Conservation (phyloP, 2,113 vertebrate species). For the Leucosticte australis region DNA sequence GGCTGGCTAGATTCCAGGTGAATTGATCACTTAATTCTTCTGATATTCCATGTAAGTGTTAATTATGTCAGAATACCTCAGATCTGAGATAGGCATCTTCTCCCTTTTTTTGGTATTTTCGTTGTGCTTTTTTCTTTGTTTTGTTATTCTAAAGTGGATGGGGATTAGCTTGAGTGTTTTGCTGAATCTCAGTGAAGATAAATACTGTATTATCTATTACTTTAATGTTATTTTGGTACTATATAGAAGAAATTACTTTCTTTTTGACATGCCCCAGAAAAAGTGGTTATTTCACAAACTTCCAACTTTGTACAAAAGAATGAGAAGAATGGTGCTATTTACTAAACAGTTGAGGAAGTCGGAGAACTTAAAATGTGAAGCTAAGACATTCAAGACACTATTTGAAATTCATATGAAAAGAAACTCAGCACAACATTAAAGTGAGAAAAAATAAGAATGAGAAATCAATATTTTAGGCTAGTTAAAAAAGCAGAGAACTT, state of each 20-base stretch:
- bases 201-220: not conserved
- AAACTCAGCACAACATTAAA: not conserved
- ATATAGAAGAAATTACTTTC: not conserved
- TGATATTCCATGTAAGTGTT: not conserved
- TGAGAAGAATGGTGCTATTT: not conserved
- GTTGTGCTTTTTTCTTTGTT: not conserved
- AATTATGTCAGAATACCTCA: not conserved
- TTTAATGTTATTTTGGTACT: not conserved
- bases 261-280: not conserved
- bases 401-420: conserved; percentile 12
- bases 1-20: not conserved
- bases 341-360: not conserved
- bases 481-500: not conserved
- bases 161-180: not conserved
- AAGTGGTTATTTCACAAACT: not conserved
- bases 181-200: not conserved
- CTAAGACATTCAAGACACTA: not conserved
- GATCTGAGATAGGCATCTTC: not conserved
- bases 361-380: not conserved
- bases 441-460: not conserved
- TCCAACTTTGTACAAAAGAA: not conserved
- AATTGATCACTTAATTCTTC: not conserved
- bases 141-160: not conserved
- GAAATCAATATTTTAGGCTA: not conserved
- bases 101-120: not conserved